phyloP scores from a whole-genome alignment of 2,797 vertebrate species.

The Gymnothorax javanicus region DNA sequence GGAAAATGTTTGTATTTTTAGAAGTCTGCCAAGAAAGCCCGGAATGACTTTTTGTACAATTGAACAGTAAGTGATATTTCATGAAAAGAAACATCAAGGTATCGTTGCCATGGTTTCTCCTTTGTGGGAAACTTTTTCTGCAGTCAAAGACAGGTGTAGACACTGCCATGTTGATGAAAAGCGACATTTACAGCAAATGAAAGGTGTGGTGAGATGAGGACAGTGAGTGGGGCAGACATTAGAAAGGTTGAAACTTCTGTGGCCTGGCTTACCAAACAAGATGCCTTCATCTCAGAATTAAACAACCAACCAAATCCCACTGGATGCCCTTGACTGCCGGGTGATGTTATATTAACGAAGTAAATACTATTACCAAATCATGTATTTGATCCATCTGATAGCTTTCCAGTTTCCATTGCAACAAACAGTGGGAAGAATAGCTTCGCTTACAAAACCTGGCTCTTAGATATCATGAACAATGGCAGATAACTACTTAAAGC shows the following conservation, averaged over 20 bases:
- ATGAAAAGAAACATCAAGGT: slow-evolving; percentile 71
- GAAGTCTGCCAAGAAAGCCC: slow-evolving; percentile 66
- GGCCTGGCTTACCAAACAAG: not conserved
- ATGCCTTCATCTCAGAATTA: not conserved
- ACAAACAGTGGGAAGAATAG: not conserved
- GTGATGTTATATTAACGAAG: not conserved
- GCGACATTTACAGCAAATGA: not conserved
- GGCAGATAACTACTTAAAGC: not conserved
- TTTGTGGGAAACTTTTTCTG: slow-evolving; percentile 60
- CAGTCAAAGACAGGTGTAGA: not conserved
- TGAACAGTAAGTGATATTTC: slow-evolving; percentile 72
- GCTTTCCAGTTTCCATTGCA: not conserved
- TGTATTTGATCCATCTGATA: not conserved
- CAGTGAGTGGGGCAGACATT: not conserved
- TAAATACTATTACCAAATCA: not conserved
- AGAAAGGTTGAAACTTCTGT: not conserved
- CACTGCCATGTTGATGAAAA: not conserved
- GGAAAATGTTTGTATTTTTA: slow-evolving; percentile 77
- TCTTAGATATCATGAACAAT: not conserved
- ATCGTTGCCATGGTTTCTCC: slow-evolving; percentile 75
- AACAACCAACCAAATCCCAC: not conserved
- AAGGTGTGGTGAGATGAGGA: not conserved
- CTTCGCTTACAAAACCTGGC: not conserved
- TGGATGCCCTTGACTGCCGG: not conserved
- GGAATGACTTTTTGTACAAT: slow-evolving; percentile 68